Conservation (phyloP, 2,113 vertebrate species). For the Caloenas nicobarica region DNA sequence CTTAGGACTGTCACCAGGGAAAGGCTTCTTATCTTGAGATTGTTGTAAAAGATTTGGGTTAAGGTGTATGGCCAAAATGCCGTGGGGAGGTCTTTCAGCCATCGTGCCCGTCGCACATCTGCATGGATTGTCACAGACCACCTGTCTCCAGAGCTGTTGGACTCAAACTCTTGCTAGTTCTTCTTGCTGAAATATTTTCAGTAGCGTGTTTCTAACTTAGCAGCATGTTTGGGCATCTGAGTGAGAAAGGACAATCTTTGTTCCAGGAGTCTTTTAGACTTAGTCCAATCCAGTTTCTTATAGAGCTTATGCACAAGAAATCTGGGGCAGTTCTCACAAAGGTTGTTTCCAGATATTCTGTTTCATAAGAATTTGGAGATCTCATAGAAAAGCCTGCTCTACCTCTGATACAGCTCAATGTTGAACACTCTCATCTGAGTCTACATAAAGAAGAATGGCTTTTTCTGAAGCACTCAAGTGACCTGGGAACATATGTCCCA, state of each 20-base stretch:
- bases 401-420: not conserved
- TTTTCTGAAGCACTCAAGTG: not conserved
- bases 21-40: not conserved
- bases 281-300: not conserved
- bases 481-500: not conserved
- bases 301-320: not conserved
- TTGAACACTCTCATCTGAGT: not conserved
- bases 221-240: fast-evolving
- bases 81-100: not conserved
- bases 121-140: not conserved
- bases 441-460: not conserved
- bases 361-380: not conserved
- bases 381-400: not conserved
- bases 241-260: not conserved
- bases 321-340: not conserved
- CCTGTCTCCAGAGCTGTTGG: not conserved
- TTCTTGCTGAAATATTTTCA: not conserved
- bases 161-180: not conserved
- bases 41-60: not conserved
- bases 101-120: not conserved
- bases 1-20: not conserved
- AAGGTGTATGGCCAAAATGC: not conserved
- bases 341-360: not conserved
- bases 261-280: not conserved
- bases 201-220: not conserved